These are phyloP conservation scores for Sebastes kiyomatsui DNA, from an alignment of 2,797 vertebrate species.

Conservation along the genomic window DNA sequence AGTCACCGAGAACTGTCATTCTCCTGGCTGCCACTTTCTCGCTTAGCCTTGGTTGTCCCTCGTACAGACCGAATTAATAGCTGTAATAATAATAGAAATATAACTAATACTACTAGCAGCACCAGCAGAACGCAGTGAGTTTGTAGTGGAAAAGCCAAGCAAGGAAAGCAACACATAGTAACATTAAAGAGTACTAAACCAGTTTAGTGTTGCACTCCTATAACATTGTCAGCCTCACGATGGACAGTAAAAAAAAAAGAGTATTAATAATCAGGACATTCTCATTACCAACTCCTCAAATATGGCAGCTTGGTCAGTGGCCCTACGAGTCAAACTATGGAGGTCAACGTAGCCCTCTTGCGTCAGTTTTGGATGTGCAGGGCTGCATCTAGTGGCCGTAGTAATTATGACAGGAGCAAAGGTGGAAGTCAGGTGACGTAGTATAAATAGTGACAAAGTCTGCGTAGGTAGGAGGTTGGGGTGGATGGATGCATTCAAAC, in stretches of 20 bases:
- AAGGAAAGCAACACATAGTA: too few species aligned
- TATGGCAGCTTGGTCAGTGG: background rate
- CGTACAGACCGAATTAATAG: too few species aligned
- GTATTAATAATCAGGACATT: too few species aligned
- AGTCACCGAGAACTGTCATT: too few species aligned
- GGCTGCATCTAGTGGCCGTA: background rate
- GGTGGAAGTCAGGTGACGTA: too few species aligned
- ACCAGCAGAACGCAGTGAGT: background rate
- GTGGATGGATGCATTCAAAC: background rate
- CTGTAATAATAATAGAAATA: too few species aligned
- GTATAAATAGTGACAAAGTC: background rate
- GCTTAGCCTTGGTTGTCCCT: too few species aligned
- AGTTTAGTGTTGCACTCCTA: background rate
- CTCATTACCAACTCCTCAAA: background rate
- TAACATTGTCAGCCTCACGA: background rate
- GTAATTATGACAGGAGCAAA: background rate
- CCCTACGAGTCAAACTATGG: background rate
- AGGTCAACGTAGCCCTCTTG: background rate
- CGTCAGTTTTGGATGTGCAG: background rate
- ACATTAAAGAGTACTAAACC: too few species aligned
- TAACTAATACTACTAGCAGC: too few species aligned
- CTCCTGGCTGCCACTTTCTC: too few species aligned
- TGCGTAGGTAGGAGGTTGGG: background rate
- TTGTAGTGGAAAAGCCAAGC: too few species aligned
- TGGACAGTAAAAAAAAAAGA: background rate